A percentile compares a stretch with the other conserved stretches of the same genome.
These are phyloP conservation scores for Trileptium ribeirensis DNA, from an alignment of 2,888 invertebrate genomes.

Conservation along the genomic window DNA sequence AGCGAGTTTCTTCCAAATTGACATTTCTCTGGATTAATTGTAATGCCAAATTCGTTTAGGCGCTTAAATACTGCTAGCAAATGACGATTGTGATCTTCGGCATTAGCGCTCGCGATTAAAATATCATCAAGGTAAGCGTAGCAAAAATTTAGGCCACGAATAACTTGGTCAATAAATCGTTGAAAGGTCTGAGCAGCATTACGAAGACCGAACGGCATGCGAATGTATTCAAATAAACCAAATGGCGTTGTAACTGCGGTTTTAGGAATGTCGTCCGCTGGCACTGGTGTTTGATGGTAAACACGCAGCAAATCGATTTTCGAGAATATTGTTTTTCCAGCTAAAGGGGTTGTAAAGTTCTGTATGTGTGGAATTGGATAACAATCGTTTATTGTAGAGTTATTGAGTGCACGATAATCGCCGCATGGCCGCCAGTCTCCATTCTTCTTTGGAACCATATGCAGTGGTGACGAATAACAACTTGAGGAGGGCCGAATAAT, in stretches of 20 bases:
- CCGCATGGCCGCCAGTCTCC: slow-evolving; percentile 4
- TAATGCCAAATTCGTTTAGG: background rate
- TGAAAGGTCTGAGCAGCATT: no score
- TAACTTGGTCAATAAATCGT: background rate
- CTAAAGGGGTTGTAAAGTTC: background rate
- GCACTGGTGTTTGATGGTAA: slow-evolving; percentile 2
- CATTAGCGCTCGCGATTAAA: no score
- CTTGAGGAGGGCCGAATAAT: no score
- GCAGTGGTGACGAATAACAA: no score
- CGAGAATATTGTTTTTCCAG: background rate
- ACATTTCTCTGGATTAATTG: background rate
- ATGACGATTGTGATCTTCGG: background rate
- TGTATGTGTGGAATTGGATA: background rate
- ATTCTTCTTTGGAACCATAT: no score
- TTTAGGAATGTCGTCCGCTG: background rate
- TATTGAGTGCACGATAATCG: background rate
- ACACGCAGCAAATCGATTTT: background rate
- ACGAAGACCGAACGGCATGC: no score
- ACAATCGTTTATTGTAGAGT: background rate
- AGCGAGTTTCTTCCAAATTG: background rate
- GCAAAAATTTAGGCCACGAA: background rate
- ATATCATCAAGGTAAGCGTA: no score
- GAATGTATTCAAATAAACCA: no score
- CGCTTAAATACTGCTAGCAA: background rate
- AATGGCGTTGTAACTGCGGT: no score